Conservation (phyloP, 1,140 invertebrate genomes). For the Leucophenga varia region DNA sequence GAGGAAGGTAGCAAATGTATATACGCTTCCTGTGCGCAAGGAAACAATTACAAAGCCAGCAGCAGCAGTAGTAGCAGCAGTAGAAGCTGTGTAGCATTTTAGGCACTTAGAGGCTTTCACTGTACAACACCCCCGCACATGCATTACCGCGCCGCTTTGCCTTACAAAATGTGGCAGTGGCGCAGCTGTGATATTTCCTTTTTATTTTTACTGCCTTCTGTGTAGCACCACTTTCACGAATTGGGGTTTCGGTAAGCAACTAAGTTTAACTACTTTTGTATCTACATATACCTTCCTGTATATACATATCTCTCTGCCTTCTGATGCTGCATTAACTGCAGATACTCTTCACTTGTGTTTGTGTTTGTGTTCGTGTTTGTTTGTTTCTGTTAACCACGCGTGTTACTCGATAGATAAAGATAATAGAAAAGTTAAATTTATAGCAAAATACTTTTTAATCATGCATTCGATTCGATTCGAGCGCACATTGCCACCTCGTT, state of each 20-base stretch:
- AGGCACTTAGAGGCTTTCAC: not conserved
- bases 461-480: slow-evolving; percentile 20
- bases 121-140: slow-evolving; percentile 6
- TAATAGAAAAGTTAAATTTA: slow-evolving; percentile 44
- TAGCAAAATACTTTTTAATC: slow-evolving; percentile 46
- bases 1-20: no score
- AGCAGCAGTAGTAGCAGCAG: slow-evolving; percentile 10
- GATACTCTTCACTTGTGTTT: no score
- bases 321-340: no score
- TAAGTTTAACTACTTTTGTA: no score
- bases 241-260: no score
- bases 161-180: not conserved
- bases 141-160: no score
- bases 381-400: slow-evolving; percentile 8
- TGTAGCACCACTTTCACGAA: no score
- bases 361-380: no score
- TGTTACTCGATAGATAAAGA: slow-evolving; percentile 37
- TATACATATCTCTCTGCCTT: no score
- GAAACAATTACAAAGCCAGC: slow-evolving; percentile 29
- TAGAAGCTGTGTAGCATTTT: slow-evolving; percentile 5
- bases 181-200: not conserved
- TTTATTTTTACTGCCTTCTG: no score
- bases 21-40: slow-evolving; percentile 5
- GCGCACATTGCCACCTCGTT: not conserved
- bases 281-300: no score